A percentile compares a stretch with the other conserved stretches of the same genome.
phyloP scores from a whole-genome alignment of 2,113 vertebrate genomes.

The Ceyx margarethae region DNA sequence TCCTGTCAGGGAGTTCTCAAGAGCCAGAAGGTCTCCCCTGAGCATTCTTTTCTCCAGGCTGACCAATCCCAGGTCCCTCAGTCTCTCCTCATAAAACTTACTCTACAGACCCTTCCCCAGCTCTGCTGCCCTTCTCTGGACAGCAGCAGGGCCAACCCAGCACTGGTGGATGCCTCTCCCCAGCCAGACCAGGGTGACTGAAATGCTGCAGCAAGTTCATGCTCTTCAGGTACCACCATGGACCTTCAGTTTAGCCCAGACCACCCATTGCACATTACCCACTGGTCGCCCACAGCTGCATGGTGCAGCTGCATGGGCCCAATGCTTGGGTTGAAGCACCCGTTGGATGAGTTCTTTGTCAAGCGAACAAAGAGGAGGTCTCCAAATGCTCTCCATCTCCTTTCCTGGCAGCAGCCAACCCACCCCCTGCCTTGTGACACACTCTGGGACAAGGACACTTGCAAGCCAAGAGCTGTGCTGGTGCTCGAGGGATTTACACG shows the following conservation, averaged over 20 bases:
- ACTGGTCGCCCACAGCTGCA: not conserved
- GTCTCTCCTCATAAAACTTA: no score
- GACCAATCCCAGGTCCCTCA: no score
- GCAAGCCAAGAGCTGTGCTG: accelerated
- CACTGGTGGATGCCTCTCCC: not conserved
- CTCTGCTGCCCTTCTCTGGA: no score
- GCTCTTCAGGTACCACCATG: not conserved
- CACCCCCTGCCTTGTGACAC: not conserved
- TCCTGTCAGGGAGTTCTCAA: no score
- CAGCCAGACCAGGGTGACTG: not conserved
- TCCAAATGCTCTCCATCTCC: accelerated
- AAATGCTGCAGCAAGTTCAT: not conserved
- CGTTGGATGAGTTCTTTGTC: accelerated
- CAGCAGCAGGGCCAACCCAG: not conserved
- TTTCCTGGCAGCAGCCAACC: not conserved
- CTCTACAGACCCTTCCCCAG: no score
- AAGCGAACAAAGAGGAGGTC: not conserved
- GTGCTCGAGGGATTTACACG: accelerated
- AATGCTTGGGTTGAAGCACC: not conserved
- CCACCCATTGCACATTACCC: accelerated
- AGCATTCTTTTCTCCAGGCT: no score
- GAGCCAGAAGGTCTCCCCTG: no score
- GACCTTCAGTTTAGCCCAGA: not conserved
- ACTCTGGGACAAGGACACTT: not conserved
- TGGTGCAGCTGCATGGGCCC: accelerated